phyloP scores from a whole-genome alignment of 2,888 invertebrate species.

The Leucophenga maculata region DNA sequence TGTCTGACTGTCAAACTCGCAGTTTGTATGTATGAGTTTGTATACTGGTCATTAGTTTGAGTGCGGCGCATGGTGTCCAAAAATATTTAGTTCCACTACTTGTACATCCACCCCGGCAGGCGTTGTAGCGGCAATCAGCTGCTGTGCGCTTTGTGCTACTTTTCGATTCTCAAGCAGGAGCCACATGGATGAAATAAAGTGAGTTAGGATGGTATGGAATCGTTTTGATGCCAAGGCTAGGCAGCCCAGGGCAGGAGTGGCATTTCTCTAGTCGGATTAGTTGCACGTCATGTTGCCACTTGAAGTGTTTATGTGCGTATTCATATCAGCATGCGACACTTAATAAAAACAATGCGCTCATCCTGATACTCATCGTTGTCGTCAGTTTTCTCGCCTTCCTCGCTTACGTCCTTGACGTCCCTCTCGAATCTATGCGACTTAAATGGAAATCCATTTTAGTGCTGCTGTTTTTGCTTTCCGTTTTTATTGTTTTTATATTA shows the following conservation, averaged over 20 bases:
- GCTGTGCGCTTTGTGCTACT: constrained; percentile 4
- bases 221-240: constrained; percentile 19
- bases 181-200: too few species aligned
- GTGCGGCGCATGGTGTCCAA: constrained; percentile 12
- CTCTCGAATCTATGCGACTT: constrained; percentile 59
- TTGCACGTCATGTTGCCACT: constrained; percentile 68
- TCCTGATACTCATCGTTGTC: background rate
- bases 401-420: background rate
- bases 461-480: constrained; percentile 30
- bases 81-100: constrained; percentile 33
- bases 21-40: background rate
- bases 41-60: background rate
- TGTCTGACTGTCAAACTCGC: background rate
- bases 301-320: constrained; percentile 66
- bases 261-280: constrained; percentile 57
- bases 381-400: background rate
- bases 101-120: background rate
- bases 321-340: constrained; percentile 63
- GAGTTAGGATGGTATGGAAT: constrained; percentile 19
- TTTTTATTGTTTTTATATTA: background rate
- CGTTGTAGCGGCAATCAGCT: constrained; percentile 7
- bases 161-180: constrained; percentile 18
- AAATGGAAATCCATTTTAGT: constrained; percentile 63
- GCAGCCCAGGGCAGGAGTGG: constrained; percentile 6
- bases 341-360: constrained; percentile 70